Evolutionary conservation across 2,888 invertebrate species (phyloP).

Genomic region (Pandemis corylana): DNA sequence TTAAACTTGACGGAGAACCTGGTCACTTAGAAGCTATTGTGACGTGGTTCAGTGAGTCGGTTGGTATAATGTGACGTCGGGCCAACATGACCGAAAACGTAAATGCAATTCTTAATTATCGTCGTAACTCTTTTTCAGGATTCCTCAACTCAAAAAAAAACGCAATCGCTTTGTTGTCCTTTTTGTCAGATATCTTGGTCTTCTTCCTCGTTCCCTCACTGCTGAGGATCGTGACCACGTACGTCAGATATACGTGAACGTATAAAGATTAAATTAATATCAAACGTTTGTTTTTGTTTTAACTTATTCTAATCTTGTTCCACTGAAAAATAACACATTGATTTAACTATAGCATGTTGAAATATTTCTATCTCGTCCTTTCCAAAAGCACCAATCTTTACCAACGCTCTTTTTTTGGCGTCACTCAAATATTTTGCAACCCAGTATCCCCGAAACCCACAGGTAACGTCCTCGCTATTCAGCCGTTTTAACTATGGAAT

Average conservation of each 20-base stretch:
- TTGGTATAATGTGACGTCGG: neutral
- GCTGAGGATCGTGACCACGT: too few species aligned
- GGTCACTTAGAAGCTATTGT: neutral
- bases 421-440: neutral
- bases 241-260: too few species aligned
- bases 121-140: too few species aligned
- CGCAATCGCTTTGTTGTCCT: too few species aligned
- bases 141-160: too few species aligned
- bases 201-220: too few species aligned
- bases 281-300: too few species aligned
- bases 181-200: too few species aligned
- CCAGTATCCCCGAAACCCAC: neutral
- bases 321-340: neutral
- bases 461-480: neutral
- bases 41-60: neutral
- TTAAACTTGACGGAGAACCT: neutral
- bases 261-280: too few species aligned
- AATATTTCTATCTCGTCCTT: too few species aligned
- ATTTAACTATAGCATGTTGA: neutral
- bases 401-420: neutral
- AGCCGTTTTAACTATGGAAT: neutral
- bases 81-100: too few species aligned
- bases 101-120: too few species aligned
- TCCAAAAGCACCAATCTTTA: neutral
- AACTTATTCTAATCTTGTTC: neutral